These are phyloP conservation scores for Poeciliopsis turrubarensis DNA, from an alignment of 2,113 vertebrate species.

Conservation along the genomic window DNA sequence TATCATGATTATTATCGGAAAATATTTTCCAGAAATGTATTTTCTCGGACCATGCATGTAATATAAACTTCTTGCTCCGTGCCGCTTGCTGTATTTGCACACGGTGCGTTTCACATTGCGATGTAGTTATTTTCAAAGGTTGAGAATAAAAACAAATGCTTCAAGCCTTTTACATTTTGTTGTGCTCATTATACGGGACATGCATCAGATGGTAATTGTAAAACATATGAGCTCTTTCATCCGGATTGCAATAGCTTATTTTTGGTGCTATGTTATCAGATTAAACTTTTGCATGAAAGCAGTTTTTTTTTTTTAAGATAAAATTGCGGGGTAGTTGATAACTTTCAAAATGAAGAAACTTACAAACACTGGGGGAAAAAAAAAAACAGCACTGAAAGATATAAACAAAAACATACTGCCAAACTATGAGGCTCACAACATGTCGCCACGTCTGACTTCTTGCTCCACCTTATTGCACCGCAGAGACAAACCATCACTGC, in stretches of 20 bases:
- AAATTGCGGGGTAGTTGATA: no score
- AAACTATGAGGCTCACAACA: not conserved
- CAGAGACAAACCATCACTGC: not conserved
- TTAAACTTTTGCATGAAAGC: not conserved
- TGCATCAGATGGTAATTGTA: not conserved
- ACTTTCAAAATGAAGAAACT: no score
- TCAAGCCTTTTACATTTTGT: not conserved
- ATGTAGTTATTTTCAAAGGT: not conserved
- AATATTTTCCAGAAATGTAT: not conserved
- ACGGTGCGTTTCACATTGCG: not conserved
- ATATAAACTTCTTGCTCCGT: not conserved
- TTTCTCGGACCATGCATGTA: not conserved
- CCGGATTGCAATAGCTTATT: not conserved
- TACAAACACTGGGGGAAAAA: not conserved
- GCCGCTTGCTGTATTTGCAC: not conserved
- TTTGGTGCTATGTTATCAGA: not conserved
- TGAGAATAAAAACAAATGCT: not conserved
- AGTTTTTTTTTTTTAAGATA: no score
- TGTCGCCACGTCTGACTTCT: not conserved
- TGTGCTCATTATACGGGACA: not conserved
- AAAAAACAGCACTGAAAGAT: not conserved
- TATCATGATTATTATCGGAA: not conserved
- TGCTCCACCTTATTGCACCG: not conserved
- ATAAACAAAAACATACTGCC: not conserved
- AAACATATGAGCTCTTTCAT: not conserved